Evolutionary conservation across 2,888 invertebrate species (phyloP), one percentile per base, ranked within the genome.

Genomic region (Epinotia brunnichana): DNA sequence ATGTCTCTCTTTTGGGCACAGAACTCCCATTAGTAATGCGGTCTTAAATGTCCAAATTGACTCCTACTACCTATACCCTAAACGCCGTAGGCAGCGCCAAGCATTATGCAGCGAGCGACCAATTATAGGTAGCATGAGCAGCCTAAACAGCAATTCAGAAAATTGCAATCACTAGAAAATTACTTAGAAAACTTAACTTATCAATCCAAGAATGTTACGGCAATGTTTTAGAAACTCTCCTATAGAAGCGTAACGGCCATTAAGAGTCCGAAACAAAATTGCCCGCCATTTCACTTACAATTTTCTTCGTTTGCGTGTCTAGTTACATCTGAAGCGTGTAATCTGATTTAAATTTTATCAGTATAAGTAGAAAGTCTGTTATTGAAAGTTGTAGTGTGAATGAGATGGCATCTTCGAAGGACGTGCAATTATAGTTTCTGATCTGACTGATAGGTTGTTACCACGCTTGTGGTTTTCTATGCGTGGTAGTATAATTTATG

Each of bases 171-270:
- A 48, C 62, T 48, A 48, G 29, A 29, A 48, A 51, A 51, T 51
- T 61, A 61, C 41, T 61, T 61, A 41, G 60, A 61, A 61, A 61
- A 41, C 41, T 4, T 51, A 54, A 72, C 48, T 67, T 61, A 68
- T 39, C 61, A 67, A 68, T 73, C 57, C 44, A 17, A 56, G 44
- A 61, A 48, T 41, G 57, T 73, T 62, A 73, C 68, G 72, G 67
- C 68, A 44, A 70, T 70, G 35, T 72, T 68, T 68, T 73, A 73
- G 72, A 73, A 73, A 73, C 67, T 72, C 72, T 73, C 68, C 60
- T 61, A 72, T 68, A 66, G 59, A 66, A 56, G 72, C 72, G 72
- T 73, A 73, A 68, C 72, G 72, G 68, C 57, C 68, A 73, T 73
- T 73, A 73, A 73, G 44, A 44, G 56, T 48, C 72, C 62, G 72